These are phyloP conservation scores for Vanessa cardui DNA, from an alignment of 2,888 invertebrate species.

Conservation along the genomic window DNA sequence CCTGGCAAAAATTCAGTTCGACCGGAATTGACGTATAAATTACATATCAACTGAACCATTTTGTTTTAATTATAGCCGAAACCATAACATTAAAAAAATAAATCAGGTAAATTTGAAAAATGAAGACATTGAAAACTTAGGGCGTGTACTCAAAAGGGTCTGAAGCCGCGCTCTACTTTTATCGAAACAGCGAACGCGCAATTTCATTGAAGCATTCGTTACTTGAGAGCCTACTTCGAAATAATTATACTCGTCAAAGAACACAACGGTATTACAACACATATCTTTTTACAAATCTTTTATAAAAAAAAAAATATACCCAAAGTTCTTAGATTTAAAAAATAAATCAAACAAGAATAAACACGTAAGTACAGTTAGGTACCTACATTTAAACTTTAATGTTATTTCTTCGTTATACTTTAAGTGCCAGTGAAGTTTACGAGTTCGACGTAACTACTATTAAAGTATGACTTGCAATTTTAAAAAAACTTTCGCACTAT, in stretches of 20 bases:
- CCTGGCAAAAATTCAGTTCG: not conserved
- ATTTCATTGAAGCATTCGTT: slow-evolving; percentile 35
- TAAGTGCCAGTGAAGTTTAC: too few relatives aligned
- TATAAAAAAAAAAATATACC: not conserved
- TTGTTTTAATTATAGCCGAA: not conserved
- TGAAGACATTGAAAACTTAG: slow-evolving; percentile 33
- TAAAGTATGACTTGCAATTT: too few relatives aligned
- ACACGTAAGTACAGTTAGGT: too few relatives aligned
- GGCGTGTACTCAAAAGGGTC: slow-evolving; percentile 41
- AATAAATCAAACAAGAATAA: too few relatives aligned
- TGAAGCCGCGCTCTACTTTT: slow-evolving; percentile 39
- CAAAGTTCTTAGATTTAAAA: not conserved
- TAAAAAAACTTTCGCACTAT: too few relatives aligned
- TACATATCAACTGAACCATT: not conserved
- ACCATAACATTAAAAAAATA: slow-evolving; percentile 13
- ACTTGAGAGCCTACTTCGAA: slow-evolving; percentile 20
- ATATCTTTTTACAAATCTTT: slow-evolving; percentile 1
- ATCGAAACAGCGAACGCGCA: slow-evolving; percentile 39
- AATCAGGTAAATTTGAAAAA: slow-evolving; percentile 20
- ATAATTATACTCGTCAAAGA: slow-evolving; percentile 30
- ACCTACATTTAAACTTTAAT: too few relatives aligned
- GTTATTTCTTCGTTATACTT: too few relatives aligned
- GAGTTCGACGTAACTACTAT: too few relatives aligned
- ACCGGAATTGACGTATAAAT: slow-evolving; percentile 3
- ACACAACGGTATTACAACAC: slow-evolving; percentile 18